Conservation (phyloP, 1,140 invertebrate genomes). For the Drosophila lacteicornis region DNA sequence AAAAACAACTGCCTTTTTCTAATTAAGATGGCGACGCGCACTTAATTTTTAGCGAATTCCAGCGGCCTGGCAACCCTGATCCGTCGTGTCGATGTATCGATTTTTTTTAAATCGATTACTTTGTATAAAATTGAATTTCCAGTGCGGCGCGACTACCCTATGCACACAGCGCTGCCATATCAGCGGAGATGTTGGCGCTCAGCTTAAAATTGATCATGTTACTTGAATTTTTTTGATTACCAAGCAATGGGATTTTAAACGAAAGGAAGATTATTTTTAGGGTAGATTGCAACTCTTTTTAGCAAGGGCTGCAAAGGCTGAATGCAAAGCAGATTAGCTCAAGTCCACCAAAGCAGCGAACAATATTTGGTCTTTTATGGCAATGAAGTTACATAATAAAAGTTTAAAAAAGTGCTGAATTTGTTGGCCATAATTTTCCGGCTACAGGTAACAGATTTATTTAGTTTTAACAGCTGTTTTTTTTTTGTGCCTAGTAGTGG, state of each 20-base stretch:
- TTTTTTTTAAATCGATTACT: conserved; percentile 2
- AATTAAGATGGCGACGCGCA: conserved; percentile 76
- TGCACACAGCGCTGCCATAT: conserved; percentile 2
- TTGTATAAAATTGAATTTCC: neutral
- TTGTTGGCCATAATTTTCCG: neutral
- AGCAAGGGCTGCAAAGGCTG: too few relatives aligned
- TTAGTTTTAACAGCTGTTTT: neutral
- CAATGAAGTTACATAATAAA: too few relatives aligned
- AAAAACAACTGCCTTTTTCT: conserved; percentile 63
- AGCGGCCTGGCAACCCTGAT: conserved; percentile 17
- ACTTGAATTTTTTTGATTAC: too few relatives aligned
- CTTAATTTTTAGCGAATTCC: conserved; percentile 58
- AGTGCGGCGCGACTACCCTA: neutral
- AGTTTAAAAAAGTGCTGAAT: too few relatives aligned
- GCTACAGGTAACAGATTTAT: neutral
- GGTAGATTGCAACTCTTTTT: too few relatives aligned
- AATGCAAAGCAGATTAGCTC: too few relatives aligned
- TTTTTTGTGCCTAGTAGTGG: too few relatives aligned
- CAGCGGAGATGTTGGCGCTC: neutral
- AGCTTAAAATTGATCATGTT: neutral
- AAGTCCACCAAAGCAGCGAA: too few relatives aligned
- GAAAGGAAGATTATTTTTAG: too few relatives aligned
- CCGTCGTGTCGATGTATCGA: conserved; percentile 4
- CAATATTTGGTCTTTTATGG: too few relatives aligned
- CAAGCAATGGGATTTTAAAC: too few relatives aligned